Evolutionary conservation across 2,888 invertebrate genomes (phyloP), one percentile per base, ranked within the genome.

Genomic region (Nymphalis urticae): DNA sequence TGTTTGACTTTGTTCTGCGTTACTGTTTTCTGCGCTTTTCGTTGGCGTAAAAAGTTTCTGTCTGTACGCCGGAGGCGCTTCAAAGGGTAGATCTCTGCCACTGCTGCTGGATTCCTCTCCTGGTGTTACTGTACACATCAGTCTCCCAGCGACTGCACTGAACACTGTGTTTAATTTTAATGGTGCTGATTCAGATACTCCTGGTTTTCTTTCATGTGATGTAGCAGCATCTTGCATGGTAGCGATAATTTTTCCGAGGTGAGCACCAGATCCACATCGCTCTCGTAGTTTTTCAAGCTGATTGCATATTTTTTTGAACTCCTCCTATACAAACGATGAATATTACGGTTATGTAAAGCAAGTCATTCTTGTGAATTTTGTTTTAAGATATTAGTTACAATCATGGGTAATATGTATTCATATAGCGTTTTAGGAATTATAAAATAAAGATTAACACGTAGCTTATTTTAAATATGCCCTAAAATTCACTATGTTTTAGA

Each of bases 211-310:
- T 21, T 95, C 95, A 61, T 94, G 93, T 10, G 93, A 84, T 42
- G 93, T 93, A 0, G 96, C 95, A 0, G 96, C 97, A 70, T 96
- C 96, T 79, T 96, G 96, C 97, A 97, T 97, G 8, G 97, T 96
- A 0, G 94, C 93, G 73, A 97, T 95, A 79, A 96, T 96, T 66
- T 95, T 94, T 17, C 95, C 95, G 72, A 97, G 89, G 68, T 95
- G 95, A 21, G 95, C 93, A 79, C 96, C 96, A 0, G 96, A 95
- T 21, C 96, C 94, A 72, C 96, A 94, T 71, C 96, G 94, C 78
- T 97, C 97, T 75, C 96, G 95, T n/a, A 97, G 92, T 70, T 95
- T 90, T 75, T 97, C 97, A 54, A 97, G 89, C 82, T 97, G 97
- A 53, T 95, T 95, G 86, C 96, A 96, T 50, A 97, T 93, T 74